These are phyloP conservation scores for Drosophila recens DNA, from an alignment of 2,888 invertebrate species.

Conservation along the genomic window DNA sequence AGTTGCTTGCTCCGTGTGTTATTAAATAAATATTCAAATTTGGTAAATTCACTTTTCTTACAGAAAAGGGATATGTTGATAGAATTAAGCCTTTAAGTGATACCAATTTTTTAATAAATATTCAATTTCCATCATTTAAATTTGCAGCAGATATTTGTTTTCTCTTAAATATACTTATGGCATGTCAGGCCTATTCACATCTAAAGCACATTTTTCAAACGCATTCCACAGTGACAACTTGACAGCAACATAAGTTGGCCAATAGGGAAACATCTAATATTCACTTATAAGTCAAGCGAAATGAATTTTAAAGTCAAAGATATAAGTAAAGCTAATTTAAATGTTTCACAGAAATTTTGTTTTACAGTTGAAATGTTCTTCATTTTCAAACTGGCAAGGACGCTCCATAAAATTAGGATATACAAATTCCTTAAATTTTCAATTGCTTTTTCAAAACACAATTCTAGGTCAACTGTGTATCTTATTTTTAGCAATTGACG, in stretches of 20 bases:
- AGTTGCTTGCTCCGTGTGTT: background rate
- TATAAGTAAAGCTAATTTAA: background rate
- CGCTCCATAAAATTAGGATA: no score
- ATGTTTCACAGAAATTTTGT: background rate
- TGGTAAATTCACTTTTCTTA: no score
- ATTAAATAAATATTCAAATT: no score
- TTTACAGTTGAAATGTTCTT: background rate
- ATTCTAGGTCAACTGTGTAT: no score
- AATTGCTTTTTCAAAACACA: no score
- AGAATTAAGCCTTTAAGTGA: no score
- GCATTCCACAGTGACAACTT: constrained; percentile 31
- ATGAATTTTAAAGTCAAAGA: constrained; percentile 5
- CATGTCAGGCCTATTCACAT: constrained; percentile 15
- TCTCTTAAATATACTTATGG: background rate
- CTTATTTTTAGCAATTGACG: no score
- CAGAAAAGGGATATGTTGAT: no score
- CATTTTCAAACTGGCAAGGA: no score
- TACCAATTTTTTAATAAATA: no score
- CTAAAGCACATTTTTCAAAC: constrained; percentile 28
- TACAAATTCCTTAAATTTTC: no score
- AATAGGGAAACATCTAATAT: background rate
- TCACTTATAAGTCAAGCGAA: background rate
- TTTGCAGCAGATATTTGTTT: background rate
- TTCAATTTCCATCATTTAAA: background rate
- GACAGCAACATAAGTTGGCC: constrained; percentile 19